phyloP scores from a whole-genome alignment of 2,113 vertebrate genomes.

The Neolamprologus falcicula region DNA sequence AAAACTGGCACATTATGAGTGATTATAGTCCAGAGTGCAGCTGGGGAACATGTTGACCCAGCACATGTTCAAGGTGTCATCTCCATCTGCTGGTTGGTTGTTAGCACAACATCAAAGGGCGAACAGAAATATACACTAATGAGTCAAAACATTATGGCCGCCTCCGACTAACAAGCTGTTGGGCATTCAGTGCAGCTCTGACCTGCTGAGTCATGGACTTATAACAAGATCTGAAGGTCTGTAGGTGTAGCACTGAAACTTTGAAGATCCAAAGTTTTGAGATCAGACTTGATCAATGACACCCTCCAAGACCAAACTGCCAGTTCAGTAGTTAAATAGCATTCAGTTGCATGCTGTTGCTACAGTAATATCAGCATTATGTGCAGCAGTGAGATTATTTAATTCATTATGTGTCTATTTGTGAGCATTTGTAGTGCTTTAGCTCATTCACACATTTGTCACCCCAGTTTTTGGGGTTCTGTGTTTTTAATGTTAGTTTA shows the following conservation, averaged over 20 bases:
- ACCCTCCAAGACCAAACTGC: not conserved
- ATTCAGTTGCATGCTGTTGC: not conserved
- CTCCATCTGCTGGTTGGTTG: slow-evolving; percentile 35
- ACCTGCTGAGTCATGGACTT: not conserved
- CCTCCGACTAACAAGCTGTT: not conserved
- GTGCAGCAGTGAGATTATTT: not conserved
- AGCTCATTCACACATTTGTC: not conserved
- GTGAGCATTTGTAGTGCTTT: not conserved
- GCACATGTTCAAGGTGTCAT: not conserved
- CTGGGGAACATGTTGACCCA: not conserved
- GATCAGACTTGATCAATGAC: not conserved
- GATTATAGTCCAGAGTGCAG: slow-evolving; percentile 18
- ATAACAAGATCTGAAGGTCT: not conserved
- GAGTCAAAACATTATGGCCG: not conserved
- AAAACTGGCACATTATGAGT: slow-evolving; percentile 28
- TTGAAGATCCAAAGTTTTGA: not conserved
- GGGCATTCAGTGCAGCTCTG: not conserved
- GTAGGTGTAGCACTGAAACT: not conserved
- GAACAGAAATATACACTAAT: not conserved
- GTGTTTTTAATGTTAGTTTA: not conserved
- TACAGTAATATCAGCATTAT: not conserved
- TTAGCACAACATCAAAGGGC: not conserved
- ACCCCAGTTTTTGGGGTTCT: not conserved
- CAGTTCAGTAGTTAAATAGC: not conserved
- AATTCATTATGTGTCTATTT: not conserved